A percentile compares a stretch with the other conserved stretches of the same genome.
These are phyloP conservation scores for Malurus alboscapulatus DNA, from an alignment of 2,113 vertebrate genomes.

Conservation along the genomic window DNA sequence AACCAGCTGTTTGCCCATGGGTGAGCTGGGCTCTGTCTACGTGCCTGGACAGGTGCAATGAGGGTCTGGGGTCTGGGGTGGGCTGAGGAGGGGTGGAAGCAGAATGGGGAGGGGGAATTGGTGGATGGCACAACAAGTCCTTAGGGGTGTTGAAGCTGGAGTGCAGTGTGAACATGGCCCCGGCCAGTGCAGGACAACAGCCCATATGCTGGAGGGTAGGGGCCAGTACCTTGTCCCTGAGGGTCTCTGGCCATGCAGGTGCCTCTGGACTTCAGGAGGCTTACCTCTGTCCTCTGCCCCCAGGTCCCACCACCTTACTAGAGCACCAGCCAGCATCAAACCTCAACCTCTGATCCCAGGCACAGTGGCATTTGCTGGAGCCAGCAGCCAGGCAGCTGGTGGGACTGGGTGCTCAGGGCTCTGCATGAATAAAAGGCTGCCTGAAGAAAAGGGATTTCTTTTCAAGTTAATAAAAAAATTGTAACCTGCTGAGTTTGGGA, in stretches of 20 bases:
- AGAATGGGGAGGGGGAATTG: not conserved
- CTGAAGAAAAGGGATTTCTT: not conserved
- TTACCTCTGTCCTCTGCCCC: not conserved
- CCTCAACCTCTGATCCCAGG: not conserved
- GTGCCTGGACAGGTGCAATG: not conserved
- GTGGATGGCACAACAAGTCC: not conserved
- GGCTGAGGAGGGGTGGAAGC: not conserved
- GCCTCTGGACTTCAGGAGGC: not conserved
- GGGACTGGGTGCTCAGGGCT: accelerated
- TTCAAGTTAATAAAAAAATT: not conserved
- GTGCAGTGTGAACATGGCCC: not conserved
- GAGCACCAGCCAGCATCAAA: not conserved
- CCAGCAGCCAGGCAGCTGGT: not conserved
- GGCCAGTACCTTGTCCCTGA: not conserved
- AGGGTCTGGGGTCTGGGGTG: not conserved
- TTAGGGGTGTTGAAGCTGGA: not conserved
- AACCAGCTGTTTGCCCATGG: not conserved
- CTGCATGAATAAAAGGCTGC: not conserved
- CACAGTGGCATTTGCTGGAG: not conserved
- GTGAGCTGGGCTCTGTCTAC: not conserved
- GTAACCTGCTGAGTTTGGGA: not conserved
- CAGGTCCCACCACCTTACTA: not conserved
- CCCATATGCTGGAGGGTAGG: not conserved
- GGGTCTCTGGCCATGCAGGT: not conserved
- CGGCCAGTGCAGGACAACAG: not conserved